Evolutionary conservation across 1,140 invertebrate genomes (phyloP).

Genomic region (Vanessa atalanta): DNA sequence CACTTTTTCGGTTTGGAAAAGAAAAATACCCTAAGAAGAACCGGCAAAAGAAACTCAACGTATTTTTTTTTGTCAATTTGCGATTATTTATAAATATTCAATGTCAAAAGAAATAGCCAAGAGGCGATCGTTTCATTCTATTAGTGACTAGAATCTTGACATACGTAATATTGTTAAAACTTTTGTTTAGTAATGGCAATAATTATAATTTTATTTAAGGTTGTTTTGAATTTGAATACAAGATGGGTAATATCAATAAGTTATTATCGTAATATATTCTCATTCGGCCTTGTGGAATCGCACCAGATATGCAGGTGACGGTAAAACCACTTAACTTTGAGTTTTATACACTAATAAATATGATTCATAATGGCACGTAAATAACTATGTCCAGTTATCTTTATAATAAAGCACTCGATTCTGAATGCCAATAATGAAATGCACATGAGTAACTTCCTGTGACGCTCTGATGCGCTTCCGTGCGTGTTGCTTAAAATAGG

Average conservation of each 20-base stretch:
- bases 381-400: neutral
- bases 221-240: neutral
- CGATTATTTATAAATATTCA: too few relatives aligned
- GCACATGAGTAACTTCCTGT: slow-evolving; percentile 9
- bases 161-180: too few relatives aligned
- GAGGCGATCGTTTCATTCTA: too few relatives aligned
- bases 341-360: neutral
- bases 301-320: neutral
- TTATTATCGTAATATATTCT: neutral
- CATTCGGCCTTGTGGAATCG: neutral
- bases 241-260: neutral
- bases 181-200: too few relatives aligned
- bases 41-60: too few relatives aligned
- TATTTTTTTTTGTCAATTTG: too few relatives aligned
- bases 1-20: too few relatives aligned
- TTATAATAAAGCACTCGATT: neutral
- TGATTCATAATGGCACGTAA: neutral
- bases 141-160: too few relatives aligned
- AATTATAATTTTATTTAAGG: too few relatives aligned
- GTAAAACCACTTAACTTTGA: neutral
- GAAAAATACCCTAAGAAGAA: too few relatives aligned
- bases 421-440: slow-evolving; percentile 2
- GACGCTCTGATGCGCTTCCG: neutral
- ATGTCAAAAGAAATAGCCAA: too few relatives aligned
- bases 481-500: slow-evolving; percentile 7